Base-by-base conservation (phyloP, 2,113 vertebrate genomes). In the Terrapene triunguis region DNA sequence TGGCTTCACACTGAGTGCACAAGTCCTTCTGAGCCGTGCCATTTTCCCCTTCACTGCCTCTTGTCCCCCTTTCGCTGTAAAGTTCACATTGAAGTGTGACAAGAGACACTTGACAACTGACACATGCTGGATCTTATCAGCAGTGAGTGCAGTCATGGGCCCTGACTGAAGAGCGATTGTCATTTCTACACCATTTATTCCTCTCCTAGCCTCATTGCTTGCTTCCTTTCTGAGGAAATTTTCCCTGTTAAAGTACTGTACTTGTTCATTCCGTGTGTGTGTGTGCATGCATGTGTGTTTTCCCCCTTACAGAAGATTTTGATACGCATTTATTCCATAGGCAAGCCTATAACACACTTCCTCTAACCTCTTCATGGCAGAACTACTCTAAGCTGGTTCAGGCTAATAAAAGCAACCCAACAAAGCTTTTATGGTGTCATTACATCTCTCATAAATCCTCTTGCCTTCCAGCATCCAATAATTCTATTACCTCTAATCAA, bases 1-100 rank as follows among this genome's bases (percentile, higher is more conserved):
- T 99, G 99, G 99, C 99, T 99, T 99, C 99, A 99, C 99, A 99
- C 99, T 99, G 98, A 80, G 98, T 99, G 99, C 99, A 98, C 99
- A 99, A 99, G 99, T 99, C 99, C 99, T 99, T 99, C 99, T 96
- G 98, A 99, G 98, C 99, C 98, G 96, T 95, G 95, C 99, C 98
- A 98, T 99, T 99, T 99, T 99, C 99, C 99, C 99, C 99, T 99
- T 99, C 98, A 95, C 98, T 99, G 99, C 99, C 98, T 99, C 98
- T 98, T 98, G 98, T 99, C 99, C 99, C 98, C 97, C 96, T 98
- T 99, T 97, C 89, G 95, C 98, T 97, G 98, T 98, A 98, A 98
- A 99, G 99, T 99, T 99, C 98, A 99, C 99, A 99, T 99, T 98
- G 98, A 99, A 98, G 98, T 98, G 99, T 99, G 99, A 99, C 99